These are phyloP conservation scores for Hippocampus abdominalis DNA, from an alignment of 2,113 vertebrate species.

Conservation along the genomic window DNA sequence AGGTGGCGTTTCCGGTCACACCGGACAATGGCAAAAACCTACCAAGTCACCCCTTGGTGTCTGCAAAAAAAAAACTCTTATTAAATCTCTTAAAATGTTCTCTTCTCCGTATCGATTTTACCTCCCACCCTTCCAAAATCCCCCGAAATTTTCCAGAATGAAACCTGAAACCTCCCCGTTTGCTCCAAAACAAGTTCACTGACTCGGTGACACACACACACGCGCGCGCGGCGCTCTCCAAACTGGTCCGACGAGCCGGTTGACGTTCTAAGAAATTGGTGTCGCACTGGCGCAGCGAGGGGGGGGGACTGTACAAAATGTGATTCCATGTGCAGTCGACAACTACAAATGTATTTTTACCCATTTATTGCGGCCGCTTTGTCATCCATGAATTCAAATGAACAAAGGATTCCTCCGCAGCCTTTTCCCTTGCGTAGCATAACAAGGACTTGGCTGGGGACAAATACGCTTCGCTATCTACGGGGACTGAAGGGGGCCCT, in stretches of 20 bases:
- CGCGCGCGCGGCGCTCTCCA: not conserved
- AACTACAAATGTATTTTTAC: not conserved
- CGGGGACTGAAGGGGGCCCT: too few relatives aligned
- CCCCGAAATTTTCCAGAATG: not conserved
- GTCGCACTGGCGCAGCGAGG: not conserved
- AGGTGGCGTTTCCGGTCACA: not conserved
- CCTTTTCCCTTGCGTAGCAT: not conserved
- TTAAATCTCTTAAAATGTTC: not conserved
- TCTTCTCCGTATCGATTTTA: not conserved
- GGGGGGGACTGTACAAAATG: not conserved
- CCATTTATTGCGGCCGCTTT: not conserved
- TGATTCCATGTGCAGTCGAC: not conserved
- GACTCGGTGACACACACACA: not conserved
- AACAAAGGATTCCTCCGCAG: not conserved
- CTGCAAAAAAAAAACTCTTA: too few relatives aligned
- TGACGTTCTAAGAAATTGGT: conserved; percentile 8
- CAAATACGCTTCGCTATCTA: too few relatives aligned
- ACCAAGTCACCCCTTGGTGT: too few relatives aligned
- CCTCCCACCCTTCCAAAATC: not conserved
- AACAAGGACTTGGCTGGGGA: too few relatives aligned
- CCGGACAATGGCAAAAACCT: not conserved
- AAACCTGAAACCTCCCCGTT: conserved; percentile 18
- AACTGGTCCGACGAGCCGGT: conserved; percentile 56
- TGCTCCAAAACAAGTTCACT: conserved; percentile 12
- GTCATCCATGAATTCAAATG: not conserved